Evolutionary conservation across 1,140 invertebrate genomes (phyloP).

Genomic region (Aphelinus certus): DNA sequence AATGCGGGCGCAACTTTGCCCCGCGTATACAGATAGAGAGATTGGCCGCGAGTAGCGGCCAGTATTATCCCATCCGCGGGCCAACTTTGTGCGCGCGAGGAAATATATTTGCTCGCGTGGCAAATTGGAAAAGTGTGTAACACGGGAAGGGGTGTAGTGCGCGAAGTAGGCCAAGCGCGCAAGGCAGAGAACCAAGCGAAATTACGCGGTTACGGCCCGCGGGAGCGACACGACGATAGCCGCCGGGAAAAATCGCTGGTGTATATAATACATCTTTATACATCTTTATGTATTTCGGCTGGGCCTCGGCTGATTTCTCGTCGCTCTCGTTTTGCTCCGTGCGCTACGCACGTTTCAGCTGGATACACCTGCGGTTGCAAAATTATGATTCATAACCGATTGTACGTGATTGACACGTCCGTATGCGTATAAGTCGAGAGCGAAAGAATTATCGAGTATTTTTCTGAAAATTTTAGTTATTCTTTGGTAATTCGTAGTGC

Average conservation of each 20-base stretch:
- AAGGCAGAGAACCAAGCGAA: background rate
- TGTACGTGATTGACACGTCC: too few species aligned
- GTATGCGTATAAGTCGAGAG: too few species aligned
- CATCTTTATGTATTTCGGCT: too few species aligned
- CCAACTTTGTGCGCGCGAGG: background rate
- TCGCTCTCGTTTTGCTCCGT: too few species aligned
- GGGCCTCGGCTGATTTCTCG: background rate
- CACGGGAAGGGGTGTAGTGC: background rate
- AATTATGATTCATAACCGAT: too few species aligned
- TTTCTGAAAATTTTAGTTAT: too few species aligned
- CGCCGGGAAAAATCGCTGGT: constrained; percentile 32
- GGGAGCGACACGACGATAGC: background rate
- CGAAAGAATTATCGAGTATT: too few species aligned
- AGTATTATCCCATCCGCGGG: too few species aligned
- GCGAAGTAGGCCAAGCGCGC: constrained; percentile 6
- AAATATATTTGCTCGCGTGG: constrained; percentile 4
- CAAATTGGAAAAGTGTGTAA: constrained; percentile 24
- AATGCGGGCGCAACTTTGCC: background rate
- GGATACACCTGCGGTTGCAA: too few species aligned
- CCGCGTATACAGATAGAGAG: background rate
- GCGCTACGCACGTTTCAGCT: too few species aligned
- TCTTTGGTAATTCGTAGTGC: too few species aligned
- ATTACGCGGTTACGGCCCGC: constrained; percentile 41
- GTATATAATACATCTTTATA: background rate
- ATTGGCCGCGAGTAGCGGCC: too few species aligned